phyloP scores from a whole-genome alignment of 2,888 invertebrate species.

The Lepidonotus clava region DNA sequence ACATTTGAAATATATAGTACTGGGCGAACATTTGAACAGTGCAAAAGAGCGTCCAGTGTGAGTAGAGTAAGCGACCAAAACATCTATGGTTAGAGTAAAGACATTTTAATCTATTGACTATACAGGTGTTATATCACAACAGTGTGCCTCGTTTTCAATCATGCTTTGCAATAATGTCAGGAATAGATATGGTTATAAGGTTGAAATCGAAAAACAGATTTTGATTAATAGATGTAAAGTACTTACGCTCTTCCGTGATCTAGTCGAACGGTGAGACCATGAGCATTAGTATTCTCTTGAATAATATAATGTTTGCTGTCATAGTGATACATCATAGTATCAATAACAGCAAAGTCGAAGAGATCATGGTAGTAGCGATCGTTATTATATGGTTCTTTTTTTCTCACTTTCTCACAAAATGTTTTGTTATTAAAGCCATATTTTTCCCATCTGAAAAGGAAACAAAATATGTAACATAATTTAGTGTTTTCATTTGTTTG shows the following conservation, averaged over 20 bases:
- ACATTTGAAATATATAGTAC: too few relatives aligned
- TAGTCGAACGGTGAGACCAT: slow-evolving; percentile 65
- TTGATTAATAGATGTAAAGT: neutral
- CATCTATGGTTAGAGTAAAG: too few relatives aligned
- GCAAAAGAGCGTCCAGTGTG: too few relatives aligned
- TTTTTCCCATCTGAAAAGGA: slow-evolving; percentile 61
- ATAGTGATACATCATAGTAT: slow-evolving; percentile 66
- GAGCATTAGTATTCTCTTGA: slow-evolving; percentile 58
- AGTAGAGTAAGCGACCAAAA: too few relatives aligned
- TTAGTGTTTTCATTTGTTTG: too few relatives aligned
- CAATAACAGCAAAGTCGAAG: slow-evolving; percentile 66
- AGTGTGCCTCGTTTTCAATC: too few relatives aligned
- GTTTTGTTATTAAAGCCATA: slow-evolving; percentile 64
- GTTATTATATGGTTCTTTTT: slow-evolving; percentile 60
- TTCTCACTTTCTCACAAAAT: slow-evolving; percentile 62
- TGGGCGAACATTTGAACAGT: too few relatives aligned
- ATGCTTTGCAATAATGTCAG: too few relatives aligned
- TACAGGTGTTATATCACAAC: neutral
- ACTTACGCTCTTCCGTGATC: slow-evolving; percentile 67
- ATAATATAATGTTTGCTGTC: slow-evolving; percentile 66
- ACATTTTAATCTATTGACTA: neutral
- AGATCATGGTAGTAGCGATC: slow-evolving; percentile 63
- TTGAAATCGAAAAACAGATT: neutral
- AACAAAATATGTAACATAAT: too few relatives aligned
- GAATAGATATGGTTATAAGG: neutral